These are phyloP conservation scores for Australoheros scitulus DNA, from an alignment of 2,113 vertebrate species.

Conservation along the genomic window DNA sequence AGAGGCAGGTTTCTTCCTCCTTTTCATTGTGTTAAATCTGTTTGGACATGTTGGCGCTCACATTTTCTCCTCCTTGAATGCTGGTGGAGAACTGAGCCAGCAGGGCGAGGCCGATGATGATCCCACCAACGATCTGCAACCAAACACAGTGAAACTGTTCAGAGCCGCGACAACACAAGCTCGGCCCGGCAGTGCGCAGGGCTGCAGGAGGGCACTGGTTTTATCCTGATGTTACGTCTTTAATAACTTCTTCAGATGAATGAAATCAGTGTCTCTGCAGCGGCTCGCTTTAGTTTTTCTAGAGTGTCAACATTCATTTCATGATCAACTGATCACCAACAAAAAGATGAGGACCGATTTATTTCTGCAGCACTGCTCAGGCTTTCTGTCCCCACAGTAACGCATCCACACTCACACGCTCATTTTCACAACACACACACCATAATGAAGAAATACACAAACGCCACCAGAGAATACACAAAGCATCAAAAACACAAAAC, in stretches of 20 bases:
- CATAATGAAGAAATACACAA: neutral
- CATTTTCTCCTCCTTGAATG: neutral
- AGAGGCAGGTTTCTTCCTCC: neutral
- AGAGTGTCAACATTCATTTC: neutral
- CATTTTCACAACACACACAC: neutral
- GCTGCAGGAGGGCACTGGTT: no score
- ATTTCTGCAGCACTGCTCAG: neutral
- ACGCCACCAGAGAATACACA: neutral
- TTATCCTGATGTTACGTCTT: no score
- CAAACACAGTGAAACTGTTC: neutral
- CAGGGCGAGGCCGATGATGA: slow-evolving; percentile 42
- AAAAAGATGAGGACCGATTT: fast-evolving
- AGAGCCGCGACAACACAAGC: neutral
- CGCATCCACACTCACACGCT: neutral
- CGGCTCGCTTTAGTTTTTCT: no score
- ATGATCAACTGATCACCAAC: neutral
- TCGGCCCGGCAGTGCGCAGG: no score
- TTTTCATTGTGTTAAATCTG: neutral
- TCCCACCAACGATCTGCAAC: slow-evolving; percentile 32
- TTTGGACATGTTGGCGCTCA: slow-evolving; percentile 26
- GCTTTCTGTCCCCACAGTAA: neutral
- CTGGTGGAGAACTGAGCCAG: neutral
- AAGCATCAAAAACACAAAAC: neutral
- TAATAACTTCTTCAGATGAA: no score
- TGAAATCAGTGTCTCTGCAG: neutral